Evolutionary conservation across 2,888 invertebrate genomes (phyloP).

Genomic region (Thymelicus sylvestris): DNA sequence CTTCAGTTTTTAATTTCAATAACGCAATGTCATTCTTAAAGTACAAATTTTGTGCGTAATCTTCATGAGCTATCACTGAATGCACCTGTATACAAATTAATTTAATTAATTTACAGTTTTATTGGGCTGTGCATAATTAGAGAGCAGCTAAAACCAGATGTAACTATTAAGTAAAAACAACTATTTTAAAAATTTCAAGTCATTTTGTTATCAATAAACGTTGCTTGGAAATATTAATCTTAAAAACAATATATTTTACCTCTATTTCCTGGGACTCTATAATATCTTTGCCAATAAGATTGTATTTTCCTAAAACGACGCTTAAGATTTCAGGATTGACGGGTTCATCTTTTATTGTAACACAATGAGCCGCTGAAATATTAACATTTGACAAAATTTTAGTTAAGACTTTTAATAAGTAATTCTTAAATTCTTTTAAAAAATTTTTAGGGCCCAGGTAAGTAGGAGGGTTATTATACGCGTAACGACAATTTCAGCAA

Average conservation of each 20-base stretch:
- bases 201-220: no score
- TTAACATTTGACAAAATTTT: background rate
- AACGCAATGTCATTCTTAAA: conserved; percentile 20
- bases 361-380: conserved; percentile 61
- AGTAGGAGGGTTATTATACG: no score
- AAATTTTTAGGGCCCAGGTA: no score
- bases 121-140: no score
- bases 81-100: background rate
- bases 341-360: conserved; percentile 50
- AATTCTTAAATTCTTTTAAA: no score
- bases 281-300: conserved; percentile 58
- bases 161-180: no score
- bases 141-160: no score
- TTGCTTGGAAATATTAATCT: no score
- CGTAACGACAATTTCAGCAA: no score
- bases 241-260: conserved; percentile 42
- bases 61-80: conserved; percentile 6
- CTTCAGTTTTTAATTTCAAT: conserved; percentile 16
- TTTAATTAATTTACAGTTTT: no score
- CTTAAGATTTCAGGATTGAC: conserved; percentile 55
- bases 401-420: no score
- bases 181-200: no score
- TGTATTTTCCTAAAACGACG: conserved; percentile 62
- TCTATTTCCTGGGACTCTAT: conserved; percentile 56
- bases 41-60: background rate